Base-by-base conservation (phyloP, 2,113 vertebrate genomes). In the Porphyrio hochstetteri region DNA sequence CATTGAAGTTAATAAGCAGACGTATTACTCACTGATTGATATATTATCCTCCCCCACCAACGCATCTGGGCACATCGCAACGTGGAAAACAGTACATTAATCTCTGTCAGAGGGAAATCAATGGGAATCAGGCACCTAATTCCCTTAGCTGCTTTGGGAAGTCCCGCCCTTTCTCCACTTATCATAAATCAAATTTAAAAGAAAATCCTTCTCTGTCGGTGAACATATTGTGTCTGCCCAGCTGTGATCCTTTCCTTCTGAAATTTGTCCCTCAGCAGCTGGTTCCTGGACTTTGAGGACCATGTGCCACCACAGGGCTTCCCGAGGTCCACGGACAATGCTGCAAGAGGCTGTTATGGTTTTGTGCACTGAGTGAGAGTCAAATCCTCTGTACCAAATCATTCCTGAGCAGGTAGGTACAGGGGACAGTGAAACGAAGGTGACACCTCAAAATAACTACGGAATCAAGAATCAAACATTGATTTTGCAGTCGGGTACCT, bases 101-200 rank as follows among this genome's bases (percentile, higher is more conserved):
- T 97, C 96, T 96, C 92, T 97, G 96, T 96, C 96, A 97, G 88
- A 85, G 74, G 86, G 86, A 97, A 96, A 96, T 96, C 96, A 96
- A 96, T 97, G 93, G 86, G 91, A 96, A 94, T 91, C 70, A 46
- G 83, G 92, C 92, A 92, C 95, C 96, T 96, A 96, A 97, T 96
- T 96, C 96, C 92, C 91, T 95, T 95, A 93, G 95, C 89, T 97
- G 83, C 94, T 93, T 89, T 94, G 88, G 96, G 92, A 92, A 95
- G 96, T 93, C 92, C 94, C 81, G 0, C 78, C 95, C 88, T 92
- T 96, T 85, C 81, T 75, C 83, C 83, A 85, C 35, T 97, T 96
- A 91, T 5, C 94, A 97, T 96, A 94, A 96, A 97, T 95, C 95
- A 95, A 81, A 92, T 95, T 92, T 81, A 90, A 64, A 90, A 91